phyloP scores from a whole-genome alignment of 2,888 invertebrate genomes.

The Zaprionus lineosus region DNA sequence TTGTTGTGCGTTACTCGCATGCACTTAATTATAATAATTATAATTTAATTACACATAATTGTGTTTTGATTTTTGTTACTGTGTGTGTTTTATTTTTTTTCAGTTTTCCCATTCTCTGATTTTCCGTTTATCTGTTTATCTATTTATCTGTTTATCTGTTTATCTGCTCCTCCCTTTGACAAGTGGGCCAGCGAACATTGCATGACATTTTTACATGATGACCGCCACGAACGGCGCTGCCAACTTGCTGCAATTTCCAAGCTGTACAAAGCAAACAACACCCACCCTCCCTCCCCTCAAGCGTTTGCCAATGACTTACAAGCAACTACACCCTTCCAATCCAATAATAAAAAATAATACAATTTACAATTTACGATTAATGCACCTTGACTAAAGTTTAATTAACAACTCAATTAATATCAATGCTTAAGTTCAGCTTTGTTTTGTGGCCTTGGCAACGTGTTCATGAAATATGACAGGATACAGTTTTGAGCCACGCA shows the following conservation, averaged over 20 bases:
- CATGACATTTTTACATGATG: slow-evolving; percentile 29
- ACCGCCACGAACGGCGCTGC: slow-evolving; percentile 16
- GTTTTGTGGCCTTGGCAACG: slow-evolving; percentile 45
- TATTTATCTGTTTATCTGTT: no score
- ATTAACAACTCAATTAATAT: slow-evolving; percentile 13
- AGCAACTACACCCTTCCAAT: slow-evolving; percentile 1
- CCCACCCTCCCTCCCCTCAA: neutral
- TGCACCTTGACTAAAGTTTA: slow-evolving; percentile 25
- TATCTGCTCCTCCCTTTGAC: slow-evolving; percentile 21
- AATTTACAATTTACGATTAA: slow-evolving; percentile 1
- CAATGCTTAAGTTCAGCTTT: slow-evolving; percentile 20
- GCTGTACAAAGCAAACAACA: neutral
- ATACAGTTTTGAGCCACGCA: no score
- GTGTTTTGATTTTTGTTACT: slow-evolving; percentile 12
- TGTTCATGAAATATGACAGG: slow-evolving; percentile 48
- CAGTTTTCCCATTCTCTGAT: no score
- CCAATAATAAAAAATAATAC: neutral
- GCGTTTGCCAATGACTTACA: slow-evolving; percentile 5
- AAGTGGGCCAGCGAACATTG: slow-evolving; percentile 37
- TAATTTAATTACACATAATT: slow-evolving; percentile 26
- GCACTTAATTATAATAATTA: slow-evolving; percentile 56
- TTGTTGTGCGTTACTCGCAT: slow-evolving; percentile 59
- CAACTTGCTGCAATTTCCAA: slow-evolving; percentile 18
- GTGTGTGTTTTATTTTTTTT: slow-evolving; percentile 20
- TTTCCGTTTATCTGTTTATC: no score